Evolutionary conservation across 2,888 invertebrate species (phyloP), one percentile per base, ranked within the genome.

Genomic region (Syritta pipiens): DNA sequence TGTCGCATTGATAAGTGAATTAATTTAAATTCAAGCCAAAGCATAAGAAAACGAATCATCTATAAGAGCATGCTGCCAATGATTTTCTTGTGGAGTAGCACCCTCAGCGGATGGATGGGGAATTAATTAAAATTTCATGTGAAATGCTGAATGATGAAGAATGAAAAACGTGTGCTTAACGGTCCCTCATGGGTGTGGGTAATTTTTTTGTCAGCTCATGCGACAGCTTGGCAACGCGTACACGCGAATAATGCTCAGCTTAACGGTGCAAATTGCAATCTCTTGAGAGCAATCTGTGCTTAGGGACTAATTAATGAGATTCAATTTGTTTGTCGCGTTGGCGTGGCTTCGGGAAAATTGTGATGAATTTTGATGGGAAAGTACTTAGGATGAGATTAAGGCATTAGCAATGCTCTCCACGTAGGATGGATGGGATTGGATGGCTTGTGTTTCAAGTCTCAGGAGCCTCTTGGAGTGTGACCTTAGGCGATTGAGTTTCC

Each of bases 81-180:
- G n/a, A n/a, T n/a, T n/a, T n/a, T n/a, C n/a, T n/a, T n/a, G n/a
- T n/a, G 1, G 37, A 4, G 14, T 17, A 37, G 37, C 17, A 37
- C 17, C 37, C 37, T 17, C 10, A 9, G 5, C 4, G 7, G 17
- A 14, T 22, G 7, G 17, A 24, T 10, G 20, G 22, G n/a, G 17
- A 60, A 48, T 26, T 60, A 48, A 60, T 60, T 60, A 48, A 35
- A 35, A 26, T 35, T 35, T 48, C 17, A 26, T 60, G 35, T 14
- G 1, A 35, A 60, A 30, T 5, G 9, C 10, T 24, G 24, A 60
- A 44, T 5, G 6, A 14, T 35, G 35, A 46, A 14, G 30, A 44
- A 42, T 32, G 17, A 3, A n/a, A n/a, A 60, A 20, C 12, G 9
- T 44, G n/a, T 5, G 22, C 12, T 44, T 30, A 19, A 7, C 14